These are phyloP conservation scores for Troides oblongomaculatus DNA, from an alignment of 2,888 invertebrate species.

Conservation along the genomic window DNA sequence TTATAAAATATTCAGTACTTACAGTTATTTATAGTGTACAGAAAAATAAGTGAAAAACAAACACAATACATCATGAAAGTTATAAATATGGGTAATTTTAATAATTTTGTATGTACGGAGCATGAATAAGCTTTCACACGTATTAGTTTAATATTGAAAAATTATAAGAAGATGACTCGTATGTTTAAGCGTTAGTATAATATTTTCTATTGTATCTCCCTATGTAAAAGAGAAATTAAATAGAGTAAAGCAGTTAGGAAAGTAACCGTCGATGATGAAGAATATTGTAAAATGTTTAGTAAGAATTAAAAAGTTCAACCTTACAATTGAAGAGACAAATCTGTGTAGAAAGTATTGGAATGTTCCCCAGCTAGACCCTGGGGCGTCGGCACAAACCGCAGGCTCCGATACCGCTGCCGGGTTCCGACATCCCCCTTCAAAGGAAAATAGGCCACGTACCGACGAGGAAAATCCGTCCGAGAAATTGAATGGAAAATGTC, in stretches of 20 bases:
- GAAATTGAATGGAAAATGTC: constrained; percentile 54
- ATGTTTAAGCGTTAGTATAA: too few relatives aligned
- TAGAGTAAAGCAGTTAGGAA: neutral
- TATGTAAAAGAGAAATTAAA: neutral
- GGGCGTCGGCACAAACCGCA: constrained; percentile 40
- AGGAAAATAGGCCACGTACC: constrained; percentile 63
- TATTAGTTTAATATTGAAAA: neutral
- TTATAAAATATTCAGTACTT: too few relatives aligned
- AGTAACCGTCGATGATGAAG: neutral
- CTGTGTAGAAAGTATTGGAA: constrained; percentile 19
- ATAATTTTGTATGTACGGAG: neutral
- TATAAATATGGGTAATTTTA: too few relatives aligned
- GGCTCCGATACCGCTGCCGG: constrained; percentile 46
- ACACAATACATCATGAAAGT: too few relatives aligned
- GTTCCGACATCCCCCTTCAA: constrained; percentile 48
- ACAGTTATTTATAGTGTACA: too few relatives aligned
- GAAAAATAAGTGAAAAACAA: too few relatives aligned
- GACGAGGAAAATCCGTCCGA: constrained; percentile 48
- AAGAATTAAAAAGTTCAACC: constrained; percentile 6
- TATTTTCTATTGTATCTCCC: neutral
- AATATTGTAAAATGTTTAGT: constrained; percentile 3
- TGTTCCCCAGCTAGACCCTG: constrained; percentile 15
- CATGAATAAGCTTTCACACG: neutral
- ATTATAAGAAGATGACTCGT: too few relatives aligned
- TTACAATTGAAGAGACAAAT: constrained; percentile 9